These are phyloP conservation scores for Metopia argyrocephala DNA, from an alignment of 2,888 invertebrate genomes.

Conservation along the genomic window DNA sequence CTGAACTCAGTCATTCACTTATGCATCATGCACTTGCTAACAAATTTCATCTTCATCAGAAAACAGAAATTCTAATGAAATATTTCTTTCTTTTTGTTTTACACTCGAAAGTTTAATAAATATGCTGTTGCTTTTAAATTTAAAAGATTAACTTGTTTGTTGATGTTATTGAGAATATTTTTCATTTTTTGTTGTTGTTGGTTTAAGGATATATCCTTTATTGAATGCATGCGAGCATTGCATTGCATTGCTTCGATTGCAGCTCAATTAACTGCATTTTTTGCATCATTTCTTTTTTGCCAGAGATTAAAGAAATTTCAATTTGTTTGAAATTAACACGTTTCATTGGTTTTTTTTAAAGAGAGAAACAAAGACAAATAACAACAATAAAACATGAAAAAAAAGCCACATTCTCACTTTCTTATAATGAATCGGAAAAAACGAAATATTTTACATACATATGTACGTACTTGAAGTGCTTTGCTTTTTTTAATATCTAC, in stretches of 20 bases:
- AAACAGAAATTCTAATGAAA: no score
- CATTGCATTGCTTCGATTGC: conserved; percentile 29
- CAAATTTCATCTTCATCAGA: background rate
- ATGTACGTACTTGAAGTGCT: conserved; percentile 55
- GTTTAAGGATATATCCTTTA: conserved; percentile 16
- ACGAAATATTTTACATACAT: conserved; percentile 9
- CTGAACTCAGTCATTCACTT: background rate
- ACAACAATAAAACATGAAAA: background rate
- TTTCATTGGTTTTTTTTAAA: conserved; percentile 48
- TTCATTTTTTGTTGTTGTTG: background rate
- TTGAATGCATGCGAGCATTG: conserved; percentile 25
- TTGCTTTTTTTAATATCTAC: background rate
- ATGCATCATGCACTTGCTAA: background rate
- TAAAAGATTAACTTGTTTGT: background rate
- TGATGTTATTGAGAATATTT: background rate
- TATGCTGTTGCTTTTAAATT: background rate
- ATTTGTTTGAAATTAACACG: conserved; percentile 65
- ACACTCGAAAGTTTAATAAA: no score
- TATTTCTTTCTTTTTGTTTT: no score
- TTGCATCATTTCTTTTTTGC: conserved; percentile 13
- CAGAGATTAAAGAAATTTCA: conserved; percentile 62
- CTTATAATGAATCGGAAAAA: background rate
- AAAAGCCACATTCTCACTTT: conserved; percentile 45
- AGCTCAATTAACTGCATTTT: conserved; percentile 54
- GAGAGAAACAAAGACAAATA: background rate